These are phyloP conservation scores for Cyrtonyx montezumae DNA, from an alignment of 2,113 vertebrate genomes.

Conservation along the genomic window DNA sequence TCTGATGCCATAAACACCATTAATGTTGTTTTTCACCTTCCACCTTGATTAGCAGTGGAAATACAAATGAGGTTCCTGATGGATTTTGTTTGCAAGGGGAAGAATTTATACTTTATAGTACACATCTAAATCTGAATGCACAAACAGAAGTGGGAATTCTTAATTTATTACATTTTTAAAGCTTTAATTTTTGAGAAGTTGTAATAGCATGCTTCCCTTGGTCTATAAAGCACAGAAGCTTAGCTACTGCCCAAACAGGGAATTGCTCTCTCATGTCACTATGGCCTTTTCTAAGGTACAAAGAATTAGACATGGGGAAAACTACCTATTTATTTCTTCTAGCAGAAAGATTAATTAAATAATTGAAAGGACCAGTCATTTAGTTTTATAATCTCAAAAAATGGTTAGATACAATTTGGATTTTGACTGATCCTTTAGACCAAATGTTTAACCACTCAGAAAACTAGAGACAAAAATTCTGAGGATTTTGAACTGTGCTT, in stretches of 20 bases:
- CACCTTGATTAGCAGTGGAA: neutral
- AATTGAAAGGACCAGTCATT: constrained; percentile 8
- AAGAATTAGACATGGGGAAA: neutral
- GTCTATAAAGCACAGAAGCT: neutral
- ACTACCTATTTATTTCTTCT: neutral
- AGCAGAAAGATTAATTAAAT: neutral
- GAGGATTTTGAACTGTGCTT: neutral
- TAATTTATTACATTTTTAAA: neutral
- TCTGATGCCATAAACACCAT: neutral
- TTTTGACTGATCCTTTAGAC: neutral
- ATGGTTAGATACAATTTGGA: constrained; percentile 7
- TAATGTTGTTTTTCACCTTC: neutral
- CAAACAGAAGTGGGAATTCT: neutral
- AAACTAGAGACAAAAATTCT: neutral
- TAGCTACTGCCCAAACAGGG: neutral
- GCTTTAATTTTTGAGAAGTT: neutral
- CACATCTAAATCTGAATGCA: neutral
- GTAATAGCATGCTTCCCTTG: neutral
- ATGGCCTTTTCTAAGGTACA: neutral
- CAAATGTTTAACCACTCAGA: neutral
- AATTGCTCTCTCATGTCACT: neutral
- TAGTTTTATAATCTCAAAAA: constrained; percentile 1
- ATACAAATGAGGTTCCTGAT: neutral
- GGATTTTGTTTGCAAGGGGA: neutral
- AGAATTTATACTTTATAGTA: neutral